Conservation (phyloP, 2,888 invertebrate species). For the Brachyptera risi region DNA sequence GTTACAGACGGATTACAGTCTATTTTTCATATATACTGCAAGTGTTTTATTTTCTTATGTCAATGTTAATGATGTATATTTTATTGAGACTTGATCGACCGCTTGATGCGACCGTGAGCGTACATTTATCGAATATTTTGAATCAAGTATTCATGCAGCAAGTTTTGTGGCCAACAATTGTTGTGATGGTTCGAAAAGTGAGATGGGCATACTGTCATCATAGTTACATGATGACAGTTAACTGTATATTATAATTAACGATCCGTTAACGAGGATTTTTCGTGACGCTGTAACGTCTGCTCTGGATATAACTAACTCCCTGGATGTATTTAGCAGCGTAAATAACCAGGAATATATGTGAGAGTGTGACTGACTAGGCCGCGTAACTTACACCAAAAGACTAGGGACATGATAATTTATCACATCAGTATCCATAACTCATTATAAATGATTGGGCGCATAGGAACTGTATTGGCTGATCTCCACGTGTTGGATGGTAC, state of each 20-base stretch:
- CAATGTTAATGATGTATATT: background rate
- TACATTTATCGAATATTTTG: too few species aligned
- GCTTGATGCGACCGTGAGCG: too few species aligned
- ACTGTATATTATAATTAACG: background rate
- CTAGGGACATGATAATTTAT: constrained; percentile 7
- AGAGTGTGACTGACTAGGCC: too few species aligned
- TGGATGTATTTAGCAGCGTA: background rate
- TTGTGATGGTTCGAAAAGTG: too few species aligned
- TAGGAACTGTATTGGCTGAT: constrained; percentile 1
- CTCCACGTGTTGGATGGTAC: too few species aligned
- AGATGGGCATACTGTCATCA: too few species aligned
- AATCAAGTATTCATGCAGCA: too few species aligned
- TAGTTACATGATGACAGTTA: background rate
- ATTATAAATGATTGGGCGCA: constrained; percentile 16
- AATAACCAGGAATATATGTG: constrained; percentile 1
- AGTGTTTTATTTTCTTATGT: background rate
- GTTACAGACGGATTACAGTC: too few species aligned
- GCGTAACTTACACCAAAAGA: constrained; percentile 7
- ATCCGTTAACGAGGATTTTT: background rate
- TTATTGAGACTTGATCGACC: too few species aligned
- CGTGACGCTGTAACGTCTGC: background rate
- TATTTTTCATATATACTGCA: too few species aligned
- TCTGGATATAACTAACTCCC: background rate
- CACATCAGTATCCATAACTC: constrained; percentile 1
- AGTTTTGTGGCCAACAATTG: too few species aligned